Conservation (phyloP, 1,140 invertebrate species). For the Bombus consobrinus region DNA sequence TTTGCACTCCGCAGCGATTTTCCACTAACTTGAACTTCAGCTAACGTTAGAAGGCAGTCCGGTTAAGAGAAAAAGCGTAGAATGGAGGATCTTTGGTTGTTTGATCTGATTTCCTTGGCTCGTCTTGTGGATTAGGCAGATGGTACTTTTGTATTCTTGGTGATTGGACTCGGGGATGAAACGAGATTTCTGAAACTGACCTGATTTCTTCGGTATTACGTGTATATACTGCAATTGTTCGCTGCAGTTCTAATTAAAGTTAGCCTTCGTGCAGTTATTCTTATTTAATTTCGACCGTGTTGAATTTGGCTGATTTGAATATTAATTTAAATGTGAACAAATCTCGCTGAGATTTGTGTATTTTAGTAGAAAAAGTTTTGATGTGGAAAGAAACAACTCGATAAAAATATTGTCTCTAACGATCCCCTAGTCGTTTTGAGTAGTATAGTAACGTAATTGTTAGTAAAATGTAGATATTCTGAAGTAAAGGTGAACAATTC, state of each 20-base stretch:
- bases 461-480: no score
- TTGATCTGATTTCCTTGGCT: not conserved
- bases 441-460: no score
- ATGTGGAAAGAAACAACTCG: no score
- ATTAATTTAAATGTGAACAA: no score
- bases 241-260: not conserved
- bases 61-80: not conserved
- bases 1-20: not conserved
- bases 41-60: not conserved
- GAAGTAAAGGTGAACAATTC: no score
- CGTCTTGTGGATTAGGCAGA: not conserved
- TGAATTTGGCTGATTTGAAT: not conserved
- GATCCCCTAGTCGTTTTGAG: no score
- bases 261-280: not conserved
- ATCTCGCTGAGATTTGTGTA: no score
- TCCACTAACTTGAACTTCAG: not conserved
- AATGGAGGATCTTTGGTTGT: not conserved
- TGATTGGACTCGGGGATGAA: not conserved
- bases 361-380: no score
- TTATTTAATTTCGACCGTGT: not conserved
- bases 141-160: not conserved
- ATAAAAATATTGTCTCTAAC: no score
- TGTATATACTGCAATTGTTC: not conserved
- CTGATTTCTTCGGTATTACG: not conserved
- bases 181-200: not conserved